Conservation (phyloP, 2,888 invertebrate genomes). For the Eustalomyia histrio region DNA sequence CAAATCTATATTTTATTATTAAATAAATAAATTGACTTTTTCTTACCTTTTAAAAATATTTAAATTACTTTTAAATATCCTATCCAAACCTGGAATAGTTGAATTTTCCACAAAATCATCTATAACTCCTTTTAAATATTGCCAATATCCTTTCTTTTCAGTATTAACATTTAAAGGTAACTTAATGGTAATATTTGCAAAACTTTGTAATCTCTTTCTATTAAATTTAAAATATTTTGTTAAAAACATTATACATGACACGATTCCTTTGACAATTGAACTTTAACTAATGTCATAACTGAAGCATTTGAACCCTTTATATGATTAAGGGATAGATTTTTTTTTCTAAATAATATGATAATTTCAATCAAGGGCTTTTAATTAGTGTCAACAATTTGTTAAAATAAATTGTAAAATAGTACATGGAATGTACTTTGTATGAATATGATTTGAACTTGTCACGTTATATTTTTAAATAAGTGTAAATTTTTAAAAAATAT, state of each 20-base stretch:
- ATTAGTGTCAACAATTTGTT: conserved; percentile 25
- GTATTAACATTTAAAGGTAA: not conserved
- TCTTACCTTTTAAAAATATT: conserved; percentile 32
- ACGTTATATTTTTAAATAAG: not conserved
- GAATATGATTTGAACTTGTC: not conserved
- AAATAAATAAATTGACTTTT: too few relatives aligned
- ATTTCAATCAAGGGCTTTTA: conserved; percentile 18
- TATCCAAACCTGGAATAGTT: conserved; percentile 37
- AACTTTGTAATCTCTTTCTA: conserved; percentile 11
- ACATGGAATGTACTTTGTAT: not conserved
- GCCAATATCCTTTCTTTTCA: not conserved
- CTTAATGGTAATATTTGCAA: not conserved
- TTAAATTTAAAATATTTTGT: not conserved
- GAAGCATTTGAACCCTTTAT: not conserved
- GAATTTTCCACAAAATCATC: conserved; percentile 17
- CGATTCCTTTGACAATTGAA: not conserved
- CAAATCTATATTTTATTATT: too few relatives aligned
- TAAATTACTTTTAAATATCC: conserved; percentile 19
- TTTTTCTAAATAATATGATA: not conserved
- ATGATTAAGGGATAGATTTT: not conserved
- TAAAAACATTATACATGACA: not conserved
- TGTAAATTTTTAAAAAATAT: not conserved
- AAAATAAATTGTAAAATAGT: not conserved
- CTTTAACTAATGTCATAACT: not conserved
- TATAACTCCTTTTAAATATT: not conserved